A percentile compares a stretch with the other conserved stretches of the same genome.
phyloP scores from a whole-genome alignment of 1,140 invertebrate species.

The Penaeus chinensis region DNA sequence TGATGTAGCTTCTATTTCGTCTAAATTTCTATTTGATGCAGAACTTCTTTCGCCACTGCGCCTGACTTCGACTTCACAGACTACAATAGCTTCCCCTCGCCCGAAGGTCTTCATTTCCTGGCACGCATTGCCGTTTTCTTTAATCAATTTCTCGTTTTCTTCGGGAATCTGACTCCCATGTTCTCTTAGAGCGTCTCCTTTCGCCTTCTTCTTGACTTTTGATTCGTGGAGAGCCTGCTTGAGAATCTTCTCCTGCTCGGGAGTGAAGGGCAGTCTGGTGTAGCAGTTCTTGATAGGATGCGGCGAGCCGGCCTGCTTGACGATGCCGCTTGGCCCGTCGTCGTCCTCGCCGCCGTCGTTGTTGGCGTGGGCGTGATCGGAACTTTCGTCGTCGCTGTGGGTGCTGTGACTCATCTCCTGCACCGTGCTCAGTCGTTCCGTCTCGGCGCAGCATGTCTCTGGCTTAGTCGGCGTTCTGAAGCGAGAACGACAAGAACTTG shows the following conservation, averaged over 20 bases:
- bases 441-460: conserved; percentile 11
- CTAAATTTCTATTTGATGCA: background rate
- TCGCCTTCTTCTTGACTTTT: conserved; percentile 40
- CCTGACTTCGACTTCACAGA: conserved; percentile 31
- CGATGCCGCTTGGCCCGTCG: conserved; percentile 4
- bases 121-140: conserved; percentile 10
- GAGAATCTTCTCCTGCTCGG: conserved; percentile 44
- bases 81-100: conserved; percentile 42
- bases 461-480: conserved; percentile 52
- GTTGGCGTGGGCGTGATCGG: conserved; percentile 4
- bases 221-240: conserved; percentile 44
- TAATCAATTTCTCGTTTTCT: background rate
- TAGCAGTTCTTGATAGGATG: conserved; percentile 57
- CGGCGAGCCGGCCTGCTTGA: conserved; percentile 40
- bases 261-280: conserved; percentile 42
- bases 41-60: background rate
- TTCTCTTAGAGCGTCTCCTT: background rate
- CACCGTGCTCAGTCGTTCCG: conserved; percentile 52
- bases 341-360: background rate
- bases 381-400: conserved; percentile 44
- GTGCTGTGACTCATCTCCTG: conserved; percentile 60
- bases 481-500: conserved; percentile 60
- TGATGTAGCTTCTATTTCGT: conserved; percentile 27
- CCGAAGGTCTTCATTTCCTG: background rate
- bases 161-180: background rate